These are phyloP conservation scores for Hoplodrina blanda DNA, from an alignment of 2,888 invertebrate genomes.

Conservation along the genomic window DNA sequence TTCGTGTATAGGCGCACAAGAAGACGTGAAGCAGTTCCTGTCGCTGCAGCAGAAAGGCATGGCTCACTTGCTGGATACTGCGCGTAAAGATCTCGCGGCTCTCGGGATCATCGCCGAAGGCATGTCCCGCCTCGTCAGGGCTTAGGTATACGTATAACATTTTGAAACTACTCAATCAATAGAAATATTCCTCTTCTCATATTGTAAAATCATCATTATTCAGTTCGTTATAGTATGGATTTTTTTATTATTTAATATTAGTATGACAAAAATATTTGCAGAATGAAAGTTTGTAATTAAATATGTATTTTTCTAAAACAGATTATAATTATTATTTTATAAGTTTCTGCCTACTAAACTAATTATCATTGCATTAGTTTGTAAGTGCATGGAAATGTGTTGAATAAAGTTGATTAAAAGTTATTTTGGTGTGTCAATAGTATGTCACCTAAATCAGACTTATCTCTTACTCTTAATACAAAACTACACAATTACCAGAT, in stretches of 20 bases:
- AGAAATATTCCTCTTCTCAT: slow-evolving; percentile 7
- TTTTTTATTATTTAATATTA: background rate
- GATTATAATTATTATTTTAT: background rate
- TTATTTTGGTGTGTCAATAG: slow-evolving; percentile 36
- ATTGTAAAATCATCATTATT: background rate
- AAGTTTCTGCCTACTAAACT: slow-evolving; percentile 5
- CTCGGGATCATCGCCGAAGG: slow-evolving; percentile 95
- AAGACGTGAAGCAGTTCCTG: slow-evolving; percentile 94
- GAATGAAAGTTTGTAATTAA: slow-evolving; percentile 3
- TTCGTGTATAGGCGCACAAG: slow-evolving; percentile 89
- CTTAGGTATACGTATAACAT: slow-evolving; percentile 57
- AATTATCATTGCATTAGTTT: slow-evolving; percentile 18
- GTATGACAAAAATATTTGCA: slow-evolving; percentile 8
- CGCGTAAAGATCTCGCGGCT: slow-evolving; percentile 94
- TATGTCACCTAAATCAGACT: slow-evolving; percentile 25
- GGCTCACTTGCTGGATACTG: slow-evolving; percentile 95
- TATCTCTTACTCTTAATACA: too few species aligned
- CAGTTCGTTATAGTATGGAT: slow-evolving; percentile 8
- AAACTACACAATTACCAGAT: slow-evolving; percentile 27
- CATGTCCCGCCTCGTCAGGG: slow-evolving; percentile 91
- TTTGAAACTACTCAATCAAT: slow-evolving; percentile 1
- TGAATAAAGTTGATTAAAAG: slow-evolving; percentile 49
- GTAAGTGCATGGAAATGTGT: slow-evolving; percentile 30
- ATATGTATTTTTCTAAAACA: slow-evolving; percentile 10
- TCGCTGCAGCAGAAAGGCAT: slow-evolving; percentile 97